Evolutionary conservation across 2,113 vertebrate genomes (phyloP).

Genomic region (Chascanopsetta lugubris): DNA sequence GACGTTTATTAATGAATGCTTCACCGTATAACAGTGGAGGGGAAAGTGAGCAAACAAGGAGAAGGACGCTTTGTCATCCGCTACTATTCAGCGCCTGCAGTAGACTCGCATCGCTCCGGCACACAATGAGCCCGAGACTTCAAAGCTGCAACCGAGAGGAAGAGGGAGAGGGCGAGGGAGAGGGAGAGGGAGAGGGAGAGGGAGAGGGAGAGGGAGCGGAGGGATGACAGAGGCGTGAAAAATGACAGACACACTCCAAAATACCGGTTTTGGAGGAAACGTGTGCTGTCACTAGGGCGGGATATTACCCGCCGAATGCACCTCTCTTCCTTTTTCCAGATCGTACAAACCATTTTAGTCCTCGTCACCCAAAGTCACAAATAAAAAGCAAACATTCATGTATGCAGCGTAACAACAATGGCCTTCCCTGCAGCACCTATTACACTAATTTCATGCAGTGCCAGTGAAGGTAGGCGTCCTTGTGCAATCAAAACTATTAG

Average conservation of each 20-base stretch:
- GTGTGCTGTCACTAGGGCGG: conserved; percentile 27
- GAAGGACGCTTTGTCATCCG: conserved; percentile 60
- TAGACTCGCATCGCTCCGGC: conserved; percentile 51
- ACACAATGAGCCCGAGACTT: conserved; percentile 68
- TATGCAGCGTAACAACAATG: conserved; percentile 23
- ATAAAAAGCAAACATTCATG: conserved; percentile 27
- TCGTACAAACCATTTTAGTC: conserved; percentile 18
- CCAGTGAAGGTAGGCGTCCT: conserved; percentile 22
- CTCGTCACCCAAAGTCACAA: conserved; percentile 1
- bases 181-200: conserved; percentile 14
- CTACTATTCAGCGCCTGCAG: conserved; percentile 51
- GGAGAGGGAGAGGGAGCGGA: background rate
- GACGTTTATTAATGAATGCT: conserved; percentile 61
- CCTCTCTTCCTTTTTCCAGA: background rate
- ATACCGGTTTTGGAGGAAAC: conserved; percentile 34
- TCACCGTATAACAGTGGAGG: conserved; percentile 28
- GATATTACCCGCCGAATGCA: conserved; percentile 24
- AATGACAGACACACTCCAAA: conserved; percentile 30
- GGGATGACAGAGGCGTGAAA: conserved; percentile 34
- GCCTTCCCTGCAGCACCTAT: conserved; percentile 10
- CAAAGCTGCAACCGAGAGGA: conserved; percentile 57
- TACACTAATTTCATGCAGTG: conserved; percentile 16
- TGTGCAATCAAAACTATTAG: conserved; percentile 8
- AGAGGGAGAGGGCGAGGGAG: conserved; percentile 1
- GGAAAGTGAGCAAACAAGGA: conserved; percentile 50